These are phyloP conservation scores for Apteryx owenii DNA, from an alignment of 2,113 vertebrate genomes.

Conservation along the genomic window DNA sequence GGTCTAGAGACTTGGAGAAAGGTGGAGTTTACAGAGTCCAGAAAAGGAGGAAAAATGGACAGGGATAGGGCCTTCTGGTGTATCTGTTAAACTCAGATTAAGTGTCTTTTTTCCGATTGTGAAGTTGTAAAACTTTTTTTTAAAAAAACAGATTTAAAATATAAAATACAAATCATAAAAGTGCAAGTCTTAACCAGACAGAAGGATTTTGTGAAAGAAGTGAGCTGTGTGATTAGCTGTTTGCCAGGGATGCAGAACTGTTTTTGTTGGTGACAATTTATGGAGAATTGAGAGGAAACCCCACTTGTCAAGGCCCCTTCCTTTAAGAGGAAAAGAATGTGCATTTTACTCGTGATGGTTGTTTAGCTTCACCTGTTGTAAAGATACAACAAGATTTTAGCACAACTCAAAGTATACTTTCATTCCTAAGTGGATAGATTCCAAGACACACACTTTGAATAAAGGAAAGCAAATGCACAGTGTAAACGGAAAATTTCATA, in stretches of 20 bases:
- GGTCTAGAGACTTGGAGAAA: constrained; percentile 6
- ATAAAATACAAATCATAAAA: neutral
- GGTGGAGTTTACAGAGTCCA: neutral
- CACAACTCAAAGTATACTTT: neutral
- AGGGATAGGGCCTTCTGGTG: neutral
- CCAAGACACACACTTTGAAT: neutral
- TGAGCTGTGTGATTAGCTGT: neutral
- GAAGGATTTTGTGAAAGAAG: neutral
- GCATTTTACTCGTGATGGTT: neutral
- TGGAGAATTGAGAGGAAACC: neutral
- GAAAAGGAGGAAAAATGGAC: neutral
- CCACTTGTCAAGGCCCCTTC: neutral
- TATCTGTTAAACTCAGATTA: neutral
- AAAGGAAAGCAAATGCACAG: neutral
- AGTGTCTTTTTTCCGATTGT: neutral
- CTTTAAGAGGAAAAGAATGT: neutral
- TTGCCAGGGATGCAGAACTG: neutral
- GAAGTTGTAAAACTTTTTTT: neutral
- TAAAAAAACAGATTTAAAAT: neutral
- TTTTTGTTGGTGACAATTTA: neutral
- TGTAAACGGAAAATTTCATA: neutral
- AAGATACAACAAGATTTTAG: neutral
- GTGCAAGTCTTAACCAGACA: neutral
- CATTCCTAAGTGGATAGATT: neutral
- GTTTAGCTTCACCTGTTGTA: neutral